These are phyloP conservation scores for Sebastes cheni DNA, from an alignment of 2,797 vertebrate genomes.

Conservation along the genomic window DNA sequence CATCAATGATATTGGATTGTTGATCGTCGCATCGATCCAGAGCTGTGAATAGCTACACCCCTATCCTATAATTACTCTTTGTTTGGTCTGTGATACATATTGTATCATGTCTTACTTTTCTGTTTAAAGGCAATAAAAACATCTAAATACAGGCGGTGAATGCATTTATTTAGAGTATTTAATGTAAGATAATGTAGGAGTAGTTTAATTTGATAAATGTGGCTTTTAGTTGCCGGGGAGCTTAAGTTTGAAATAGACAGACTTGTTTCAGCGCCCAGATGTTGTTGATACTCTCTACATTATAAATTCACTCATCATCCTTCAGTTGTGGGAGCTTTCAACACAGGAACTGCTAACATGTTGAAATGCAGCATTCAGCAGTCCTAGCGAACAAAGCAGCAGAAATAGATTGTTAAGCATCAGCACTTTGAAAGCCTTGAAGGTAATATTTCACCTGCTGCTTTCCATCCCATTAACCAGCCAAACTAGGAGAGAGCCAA, in stretches of 20 bases:
- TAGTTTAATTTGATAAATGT: neutral
- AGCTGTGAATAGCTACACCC: no score
- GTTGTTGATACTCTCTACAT: neutral
- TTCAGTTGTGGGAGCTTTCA: neutral
- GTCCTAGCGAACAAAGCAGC: conserved; percentile 40
- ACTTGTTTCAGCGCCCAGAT: neutral
- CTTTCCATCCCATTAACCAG: conserved; percentile 58
- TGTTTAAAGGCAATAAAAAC: neutral
- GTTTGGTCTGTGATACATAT: neutral
- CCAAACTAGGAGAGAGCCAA: conserved; percentile 74
- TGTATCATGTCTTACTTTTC: neutral
- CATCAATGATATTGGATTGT: no score
- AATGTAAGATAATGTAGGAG: neutral
- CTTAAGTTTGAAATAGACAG: neutral
- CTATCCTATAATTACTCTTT: neutral
- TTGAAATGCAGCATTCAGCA: conserved; percentile 41
- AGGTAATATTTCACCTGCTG: conserved; percentile 50
- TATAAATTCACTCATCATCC: neutral
- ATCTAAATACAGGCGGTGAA: neutral
- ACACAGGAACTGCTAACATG: conserved; percentile 2
- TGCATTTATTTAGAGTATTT: neutral
- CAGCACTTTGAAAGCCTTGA: conserved; percentile 69
- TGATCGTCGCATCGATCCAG: no score
- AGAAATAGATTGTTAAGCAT: conserved; percentile 56
- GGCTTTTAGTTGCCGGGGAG: neutral